These are phyloP conservation scores for Neoseiulus cucumeris DNA, from an alignment of 1,140 invertebrate species.

Conservation along the genomic window DNA sequence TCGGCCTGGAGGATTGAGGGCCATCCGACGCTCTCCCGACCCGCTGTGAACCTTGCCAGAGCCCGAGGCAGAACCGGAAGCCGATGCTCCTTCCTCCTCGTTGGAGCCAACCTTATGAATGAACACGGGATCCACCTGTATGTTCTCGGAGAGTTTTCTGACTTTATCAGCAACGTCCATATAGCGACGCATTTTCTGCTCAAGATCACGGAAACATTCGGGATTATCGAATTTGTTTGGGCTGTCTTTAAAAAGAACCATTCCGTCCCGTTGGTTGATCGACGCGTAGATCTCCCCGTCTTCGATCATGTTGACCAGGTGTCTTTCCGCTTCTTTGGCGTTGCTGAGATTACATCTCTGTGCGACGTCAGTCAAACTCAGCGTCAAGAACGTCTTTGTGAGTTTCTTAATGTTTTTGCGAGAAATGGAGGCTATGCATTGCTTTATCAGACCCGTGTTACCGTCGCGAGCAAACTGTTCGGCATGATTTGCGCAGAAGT, in stretches of 20 bases:
- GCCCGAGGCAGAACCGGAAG: no score
- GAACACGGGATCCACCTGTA: not conserved
- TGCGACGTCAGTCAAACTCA: slow-evolving; percentile 81
- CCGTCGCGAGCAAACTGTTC: slow-evolving; percentile 54
- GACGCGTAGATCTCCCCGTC: slow-evolving; percentile 89
- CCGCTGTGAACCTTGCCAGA: no score
- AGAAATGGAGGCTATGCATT: slow-evolving; percentile 66
- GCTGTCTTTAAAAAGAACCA: slow-evolving; percentile 88
- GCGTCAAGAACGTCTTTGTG: slow-evolving; percentile 87
- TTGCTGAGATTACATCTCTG: slow-evolving; percentile 61
- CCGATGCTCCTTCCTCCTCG: not conserved
- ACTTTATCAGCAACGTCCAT: not conserved
- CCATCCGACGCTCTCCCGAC: no score
- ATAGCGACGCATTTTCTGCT: slow-evolving; percentile 38
- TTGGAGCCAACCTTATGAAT: not conserved
- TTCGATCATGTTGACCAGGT: slow-evolving; percentile 92
- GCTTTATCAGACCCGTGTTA: slow-evolving; percentile 39
- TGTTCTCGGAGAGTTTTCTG: not conserved
- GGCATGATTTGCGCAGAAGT: slow-evolving; percentile 47
- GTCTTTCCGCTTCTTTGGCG: slow-evolving; percentile 70
- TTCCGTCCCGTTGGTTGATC: slow-evolving; percentile 93
- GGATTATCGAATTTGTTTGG: slow-evolving; percentile 83
- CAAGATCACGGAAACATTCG: slow-evolving; percentile 57
- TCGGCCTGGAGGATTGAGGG: no score
- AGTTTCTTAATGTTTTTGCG: slow-evolving; percentile 92